A percentile compares a stretch with the other conserved stretches of the same genome.
These are phyloP conservation scores for Canis aureus DNA, from an alignment of 2,113 vertebrate species.

Conservation along the genomic window DNA sequence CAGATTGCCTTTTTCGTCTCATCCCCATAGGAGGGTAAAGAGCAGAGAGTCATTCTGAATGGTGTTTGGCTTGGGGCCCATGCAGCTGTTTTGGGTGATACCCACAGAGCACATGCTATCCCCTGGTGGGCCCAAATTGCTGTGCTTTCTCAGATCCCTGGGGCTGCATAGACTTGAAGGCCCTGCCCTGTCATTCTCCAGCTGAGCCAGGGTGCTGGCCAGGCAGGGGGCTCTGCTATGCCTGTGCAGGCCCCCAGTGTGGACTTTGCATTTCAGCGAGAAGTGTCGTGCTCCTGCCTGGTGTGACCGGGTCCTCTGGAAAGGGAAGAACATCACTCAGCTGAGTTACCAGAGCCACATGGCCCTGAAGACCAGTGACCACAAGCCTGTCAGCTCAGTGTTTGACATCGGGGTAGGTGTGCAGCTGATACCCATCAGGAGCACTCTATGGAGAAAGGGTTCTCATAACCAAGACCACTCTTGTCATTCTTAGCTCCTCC, in stretches of 20 bases:
- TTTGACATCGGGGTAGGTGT: conserved; percentile 93
- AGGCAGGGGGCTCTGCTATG: background rate
- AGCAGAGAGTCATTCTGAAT: background rate
- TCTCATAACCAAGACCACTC: background rate
- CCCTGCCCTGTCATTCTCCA: background rate
- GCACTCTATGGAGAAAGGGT: background rate
- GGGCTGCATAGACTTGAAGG: background rate
- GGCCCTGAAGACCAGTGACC: conserved; percentile 96
- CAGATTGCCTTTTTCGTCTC: background rate
- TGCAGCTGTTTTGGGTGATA: background rate
- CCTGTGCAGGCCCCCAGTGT: background rate
- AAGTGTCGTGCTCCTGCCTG: conserved; percentile 97
- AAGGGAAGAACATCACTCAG: conserved; percentile 92
- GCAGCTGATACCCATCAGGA: background rate
- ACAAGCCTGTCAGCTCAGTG: conserved; percentile 97
- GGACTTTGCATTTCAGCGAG: conserved; percentile 89
- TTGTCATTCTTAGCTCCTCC: background rate
- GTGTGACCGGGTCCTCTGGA: conserved; percentile 98
- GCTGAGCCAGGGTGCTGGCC: background rate
- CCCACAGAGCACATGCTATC: background rate
- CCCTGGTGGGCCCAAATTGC: background rate
- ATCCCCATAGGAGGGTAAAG: background rate
- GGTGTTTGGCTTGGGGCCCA: background rate
- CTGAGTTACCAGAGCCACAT: conserved; percentile 96
- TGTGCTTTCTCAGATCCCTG: background rate